phyloP scores from a whole-genome alignment of 92 coral and sea anemone species.

The Pocillopora meandrina region DNA sequence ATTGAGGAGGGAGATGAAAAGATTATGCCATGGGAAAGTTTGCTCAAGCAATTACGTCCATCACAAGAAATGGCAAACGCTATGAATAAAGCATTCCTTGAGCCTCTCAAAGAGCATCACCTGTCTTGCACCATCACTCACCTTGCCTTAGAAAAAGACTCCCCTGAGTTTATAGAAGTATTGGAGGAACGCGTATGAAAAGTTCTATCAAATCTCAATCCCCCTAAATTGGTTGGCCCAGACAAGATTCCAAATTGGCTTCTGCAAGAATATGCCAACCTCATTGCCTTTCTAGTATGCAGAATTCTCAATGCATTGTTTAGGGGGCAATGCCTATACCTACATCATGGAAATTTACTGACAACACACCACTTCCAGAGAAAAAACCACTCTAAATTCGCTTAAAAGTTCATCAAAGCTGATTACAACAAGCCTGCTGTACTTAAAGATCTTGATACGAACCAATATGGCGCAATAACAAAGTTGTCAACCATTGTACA shows the following conservation, averaged over 20 bases:
- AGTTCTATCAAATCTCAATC: conserved; percentile 28
- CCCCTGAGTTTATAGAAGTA: too few relatives aligned
- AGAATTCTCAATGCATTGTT: conserved; percentile 31
- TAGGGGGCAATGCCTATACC: conserved; percentile 25
- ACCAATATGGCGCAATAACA: too few relatives aligned
- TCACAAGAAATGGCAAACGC: conserved; percentile 13
- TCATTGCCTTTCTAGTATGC: conserved; percentile 28
- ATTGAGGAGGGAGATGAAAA: not conserved
- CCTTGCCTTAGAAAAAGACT: too few relatives aligned
- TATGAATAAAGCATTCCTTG: not conserved
- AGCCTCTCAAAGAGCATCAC: conserved; percentile 29
- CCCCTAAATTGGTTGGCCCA: conserved; percentile 36
- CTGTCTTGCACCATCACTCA: not conserved
- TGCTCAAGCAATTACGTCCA: conserved; percentile 16
- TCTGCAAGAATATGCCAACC: conserved; percentile 26
- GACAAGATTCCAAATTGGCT: conserved; percentile 47
- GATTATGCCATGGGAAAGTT: conserved; percentile 12
- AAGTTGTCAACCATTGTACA: not conserved
- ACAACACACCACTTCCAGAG: conserved; percentile 19
- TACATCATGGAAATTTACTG: conserved; percentile 23
- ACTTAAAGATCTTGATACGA: too few relatives aligned
- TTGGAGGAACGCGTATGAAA: not conserved
- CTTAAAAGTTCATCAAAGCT: too few relatives aligned
- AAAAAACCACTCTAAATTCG: conserved; percentile 5
- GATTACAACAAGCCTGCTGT: too few relatives aligned